Evolutionary conservation across 2,113 vertebrate genomes (phyloP).

Genomic region (Chaetops frenatus): DNA sequence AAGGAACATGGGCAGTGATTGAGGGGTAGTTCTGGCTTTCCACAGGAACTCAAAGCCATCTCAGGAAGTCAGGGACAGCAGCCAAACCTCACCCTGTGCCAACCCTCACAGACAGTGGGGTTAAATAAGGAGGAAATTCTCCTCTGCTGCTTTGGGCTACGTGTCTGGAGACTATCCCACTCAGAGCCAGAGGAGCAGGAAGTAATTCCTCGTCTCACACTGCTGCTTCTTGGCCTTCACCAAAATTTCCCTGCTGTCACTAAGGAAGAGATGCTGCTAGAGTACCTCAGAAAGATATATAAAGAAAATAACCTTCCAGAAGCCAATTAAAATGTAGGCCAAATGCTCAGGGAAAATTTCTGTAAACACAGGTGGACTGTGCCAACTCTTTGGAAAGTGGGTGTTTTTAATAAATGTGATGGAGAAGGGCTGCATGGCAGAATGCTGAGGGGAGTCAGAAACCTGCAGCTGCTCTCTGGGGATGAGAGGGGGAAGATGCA

Average conservation of each 20-base stretch:
- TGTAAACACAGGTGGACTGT: constrained; percentile 16
- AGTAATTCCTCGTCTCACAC: not conserved
- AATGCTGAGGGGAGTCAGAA: not conserved
- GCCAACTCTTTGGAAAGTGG: not conserved
- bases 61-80: not conserved
- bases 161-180: not conserved
- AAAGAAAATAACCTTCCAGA: not conserved
- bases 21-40: not conserved
- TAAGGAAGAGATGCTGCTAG: not conserved
- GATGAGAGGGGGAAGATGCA: not conserved
- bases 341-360: constrained; percentile 38
- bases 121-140: not conserved
- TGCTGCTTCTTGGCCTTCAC: not conserved
- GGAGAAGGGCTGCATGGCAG: not conserved
- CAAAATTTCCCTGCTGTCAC: not conserved
- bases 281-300: not conserved
- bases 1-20: not conserved
- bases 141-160: not conserved
- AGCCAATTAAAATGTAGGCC: constrained; percentile 38
- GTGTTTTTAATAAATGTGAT: constrained; percentile 1
- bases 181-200: not conserved
- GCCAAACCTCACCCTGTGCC: not conserved
- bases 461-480: not conserved
- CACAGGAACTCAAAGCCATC: not conserved
- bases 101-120: not conserved